A percentile compares a stretch with the other conserved stretches of the same genome.
phyloP scores from a whole-genome alignment of 1,140 invertebrate genomes.

The Adoxophyes honmai region DNA sequence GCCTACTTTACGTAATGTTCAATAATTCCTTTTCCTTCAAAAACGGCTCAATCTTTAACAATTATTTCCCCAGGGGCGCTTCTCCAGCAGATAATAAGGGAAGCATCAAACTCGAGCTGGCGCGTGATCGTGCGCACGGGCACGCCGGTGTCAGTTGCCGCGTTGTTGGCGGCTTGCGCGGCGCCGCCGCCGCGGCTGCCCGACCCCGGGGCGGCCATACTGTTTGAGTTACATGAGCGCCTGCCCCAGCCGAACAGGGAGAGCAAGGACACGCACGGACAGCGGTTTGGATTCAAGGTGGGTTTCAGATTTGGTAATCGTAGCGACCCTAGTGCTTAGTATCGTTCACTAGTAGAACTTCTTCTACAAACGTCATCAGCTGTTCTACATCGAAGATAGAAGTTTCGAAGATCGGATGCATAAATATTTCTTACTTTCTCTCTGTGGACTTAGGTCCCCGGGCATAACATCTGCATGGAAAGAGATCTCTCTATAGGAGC shows the following conservation, averaged over 20 bases:
- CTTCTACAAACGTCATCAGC: too few species aligned
- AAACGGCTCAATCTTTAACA: too few species aligned
- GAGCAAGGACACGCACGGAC: slow-evolving; percentile 42
- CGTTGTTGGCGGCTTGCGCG: slow-evolving; percentile 60
- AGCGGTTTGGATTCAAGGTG: slow-evolving; percentile 67
- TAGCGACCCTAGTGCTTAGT: too few species aligned
- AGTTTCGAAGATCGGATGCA: too few species aligned
- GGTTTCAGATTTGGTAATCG: background rate
- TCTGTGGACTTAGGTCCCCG: too few species aligned
- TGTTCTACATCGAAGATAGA: too few species aligned
- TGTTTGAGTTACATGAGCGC: slow-evolving; percentile 68
- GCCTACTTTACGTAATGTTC: too few species aligned
- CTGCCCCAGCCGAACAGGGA: slow-evolving; percentile 38
- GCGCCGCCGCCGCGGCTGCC: slow-evolving; percentile 59
- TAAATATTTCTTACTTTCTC: too few species aligned
- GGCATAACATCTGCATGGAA: too few species aligned
- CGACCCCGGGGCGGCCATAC: slow-evolving; percentile 62
- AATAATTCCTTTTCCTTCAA: too few species aligned
- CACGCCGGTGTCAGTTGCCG: slow-evolving; percentile 63
- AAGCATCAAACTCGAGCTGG: slow-evolving; percentile 43
- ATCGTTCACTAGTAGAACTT: too few species aligned
- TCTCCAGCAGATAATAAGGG: slow-evolving; percentile 65
- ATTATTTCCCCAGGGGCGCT: slow-evolving; percentile 50
- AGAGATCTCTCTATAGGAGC: too few species aligned
- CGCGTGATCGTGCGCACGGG: slow-evolving; percentile 64